phyloP scores from a whole-genome alignment of 2,797 vertebrate genomes.

The Tokudaia muenninki region DNA sequence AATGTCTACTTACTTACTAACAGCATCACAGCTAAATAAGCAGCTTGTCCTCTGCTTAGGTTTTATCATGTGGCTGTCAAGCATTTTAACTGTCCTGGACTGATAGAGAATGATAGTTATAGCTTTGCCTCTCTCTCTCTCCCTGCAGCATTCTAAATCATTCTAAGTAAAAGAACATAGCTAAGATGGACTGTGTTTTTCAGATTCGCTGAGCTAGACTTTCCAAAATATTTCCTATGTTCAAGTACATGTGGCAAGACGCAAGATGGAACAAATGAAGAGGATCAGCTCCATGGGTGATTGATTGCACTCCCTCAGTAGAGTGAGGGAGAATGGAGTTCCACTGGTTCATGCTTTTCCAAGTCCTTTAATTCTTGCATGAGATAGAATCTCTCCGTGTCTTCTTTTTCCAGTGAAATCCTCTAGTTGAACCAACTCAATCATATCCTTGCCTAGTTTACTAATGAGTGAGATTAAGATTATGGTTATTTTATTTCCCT shows the following conservation, averaged over 20 bases:
- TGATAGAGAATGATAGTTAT: constrained; percentile 74
- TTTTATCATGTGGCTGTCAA: constrained; percentile 56
- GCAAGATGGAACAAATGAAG: background rate
- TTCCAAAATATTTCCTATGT: constrained; percentile 72
- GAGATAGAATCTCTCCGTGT: background rate
- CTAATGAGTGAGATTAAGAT: background rate
- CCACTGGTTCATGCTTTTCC: background rate
- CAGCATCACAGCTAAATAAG: constrained; percentile 36
- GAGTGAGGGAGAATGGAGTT: background rate
- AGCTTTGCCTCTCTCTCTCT: constrained; percentile 32
- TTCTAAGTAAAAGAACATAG: constrained; percentile 62
- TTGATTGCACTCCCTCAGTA: constrained; percentile 24
- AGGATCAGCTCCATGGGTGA: background rate
- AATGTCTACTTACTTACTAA: constrained; percentile 13
- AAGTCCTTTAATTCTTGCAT: background rate
- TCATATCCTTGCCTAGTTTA: background rate
- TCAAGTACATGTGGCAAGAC: constrained; percentile 13
- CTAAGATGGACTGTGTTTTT: constrained; percentile 70
- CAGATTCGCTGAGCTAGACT: constrained; percentile 68
- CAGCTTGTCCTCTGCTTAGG: constrained; percentile 51
- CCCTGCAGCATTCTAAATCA: constrained; percentile 76
- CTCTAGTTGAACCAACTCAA: background rate
- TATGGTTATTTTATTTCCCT: background rate
- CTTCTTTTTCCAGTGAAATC: background rate
- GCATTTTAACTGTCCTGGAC: constrained; percentile 60